Base-by-base conservation (phyloP, 2,113 vertebrate species). In the Rhinichthys klamathensis region DNA sequence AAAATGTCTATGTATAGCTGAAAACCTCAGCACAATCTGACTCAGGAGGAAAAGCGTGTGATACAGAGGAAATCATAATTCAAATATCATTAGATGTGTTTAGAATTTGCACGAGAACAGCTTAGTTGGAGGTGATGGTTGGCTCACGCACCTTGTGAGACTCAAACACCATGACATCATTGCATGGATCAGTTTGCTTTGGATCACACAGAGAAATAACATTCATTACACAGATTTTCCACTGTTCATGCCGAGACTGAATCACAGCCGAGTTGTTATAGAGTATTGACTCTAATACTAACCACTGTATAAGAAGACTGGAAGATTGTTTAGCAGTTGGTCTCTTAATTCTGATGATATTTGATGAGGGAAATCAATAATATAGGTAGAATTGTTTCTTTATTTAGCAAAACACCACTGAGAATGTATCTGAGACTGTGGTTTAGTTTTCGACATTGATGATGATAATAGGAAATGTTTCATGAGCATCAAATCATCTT, bases 191-290 rank as follows among this genome's bases (percentile, higher is more conserved):
- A 30, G 84, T 80, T 85, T 80, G 23, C 56, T 49, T 73, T 85
- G 84, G 46, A 80, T 25, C 41, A 44, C 49, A 79, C 54, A 32
- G 65, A 44, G 54, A 85, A 72, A 72, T 41, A 60, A 80, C 65
- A 85, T 67, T 73, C 49, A 23, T 85, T 70, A 84, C 74, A 56
- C 27, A 63, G 21, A 58, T 80, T 80, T 85, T 80, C 84, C 84
- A 80, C 63, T 4, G 15, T 38, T 41, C 58, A 44, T 32, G 65
- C 65, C 35, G n/a, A 61, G 46, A 70, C 76, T 30, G 51, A 60
- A 60, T 70, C 76, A 12, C n/a, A 44, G 49, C 25, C 5, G 35
- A 61, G 70, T 18, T 38, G 41, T 69, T 70, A 58, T 74, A 54
- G 38, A 18, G 72, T 7, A 23, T 12, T 58, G 38, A n/a, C 51